Evolutionary conservation across 2,113 vertebrate genomes (phyloP), one percentile per base, ranked within the genome.

Genomic region (Ctenomys sociabilis): DNA sequence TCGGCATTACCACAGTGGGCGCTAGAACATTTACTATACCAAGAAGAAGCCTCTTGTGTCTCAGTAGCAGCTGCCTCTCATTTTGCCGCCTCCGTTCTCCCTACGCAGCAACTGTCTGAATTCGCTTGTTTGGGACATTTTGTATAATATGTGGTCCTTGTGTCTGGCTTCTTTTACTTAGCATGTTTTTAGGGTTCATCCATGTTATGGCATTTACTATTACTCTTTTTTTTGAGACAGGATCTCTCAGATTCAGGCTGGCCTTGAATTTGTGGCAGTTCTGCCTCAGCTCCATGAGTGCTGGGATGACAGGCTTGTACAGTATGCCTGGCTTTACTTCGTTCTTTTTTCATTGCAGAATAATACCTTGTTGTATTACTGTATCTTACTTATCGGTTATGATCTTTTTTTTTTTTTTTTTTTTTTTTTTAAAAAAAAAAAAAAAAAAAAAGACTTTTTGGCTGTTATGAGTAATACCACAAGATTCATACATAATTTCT

Each of bases 131-230:
- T 32, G 88, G 64, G 75, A 73, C 24, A 59, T 92, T 92, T 89
- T 80, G n/a, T 89, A 14, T 75, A 54, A 19, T 93, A 64, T 86
- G 45, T 95, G 24, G 61, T 88, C 37, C 83, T 95, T 81, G 81
- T 86, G 13, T 93, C 35, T 95, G 66, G 7, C 28, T 84, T 80
- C 75, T 92, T 96, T 95, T 40, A 49, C 17, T 91, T 84, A 77
- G 32, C 7, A 14, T 88, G 40, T 91, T 90, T 94, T 88, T 37
- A 85, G 52, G 59, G 17, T 93, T 93, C 43, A 68, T 91, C 28
- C 40, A 61, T 72, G 32, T 59, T 14, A 0, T 78, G 64, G n/a
- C 43, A 64, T 57, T 3, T 70, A 11, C 68, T 37, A 70, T 40
- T 83, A 43, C 45, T 8, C 9, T 78, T 75, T 75, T 28, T 24